phyloP scores from a whole-genome alignment of 2,113 vertebrate species.

The Chaenogobius annularis region DNA sequence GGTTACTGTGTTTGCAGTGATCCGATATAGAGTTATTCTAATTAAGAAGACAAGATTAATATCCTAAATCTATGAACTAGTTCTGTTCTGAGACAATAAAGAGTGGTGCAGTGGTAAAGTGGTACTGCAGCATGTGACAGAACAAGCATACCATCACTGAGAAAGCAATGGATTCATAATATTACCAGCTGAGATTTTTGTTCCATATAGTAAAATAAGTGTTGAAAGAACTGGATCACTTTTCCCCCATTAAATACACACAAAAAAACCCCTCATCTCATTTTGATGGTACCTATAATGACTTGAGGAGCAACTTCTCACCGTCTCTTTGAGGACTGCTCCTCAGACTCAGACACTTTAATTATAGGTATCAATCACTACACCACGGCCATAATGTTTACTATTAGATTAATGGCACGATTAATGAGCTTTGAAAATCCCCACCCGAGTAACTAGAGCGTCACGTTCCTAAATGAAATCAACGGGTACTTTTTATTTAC shows the following conservation, averaged over 20 bases:
- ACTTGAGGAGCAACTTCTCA: not conserved
- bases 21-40: too few relatives aligned
- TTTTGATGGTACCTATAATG: not conserved
- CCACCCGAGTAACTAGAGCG: slow-evolving; percentile 1
- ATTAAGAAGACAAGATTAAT: too few relatives aligned
- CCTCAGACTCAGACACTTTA: not conserved
- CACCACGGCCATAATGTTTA: slow-evolving; percentile 1
- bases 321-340: not conserved
- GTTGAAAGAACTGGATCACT: not conserved
- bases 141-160: too few relatives aligned
- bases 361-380: slow-evolving; percentile 16
- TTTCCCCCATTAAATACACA: not conserved
- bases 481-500: slow-evolving; percentile 5
- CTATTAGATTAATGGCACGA: slow-evolving; percentile 20
- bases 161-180: too few relatives aligned
- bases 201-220: not conserved
- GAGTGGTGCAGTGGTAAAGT: too few relatives aligned
- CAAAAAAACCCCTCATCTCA: not conserved
- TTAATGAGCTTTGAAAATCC: slow-evolving; percentile 16
- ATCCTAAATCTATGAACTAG: too few relatives aligned
- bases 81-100: too few relatives aligned
- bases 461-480: slow-evolving; percentile 6
- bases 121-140: too few relatives aligned
- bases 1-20: too few relatives aligned
- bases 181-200: not conserved